Evolutionary conservation across 1,140 invertebrate species (phyloP).

Genomic region (Coelopa frigida): DNA sequence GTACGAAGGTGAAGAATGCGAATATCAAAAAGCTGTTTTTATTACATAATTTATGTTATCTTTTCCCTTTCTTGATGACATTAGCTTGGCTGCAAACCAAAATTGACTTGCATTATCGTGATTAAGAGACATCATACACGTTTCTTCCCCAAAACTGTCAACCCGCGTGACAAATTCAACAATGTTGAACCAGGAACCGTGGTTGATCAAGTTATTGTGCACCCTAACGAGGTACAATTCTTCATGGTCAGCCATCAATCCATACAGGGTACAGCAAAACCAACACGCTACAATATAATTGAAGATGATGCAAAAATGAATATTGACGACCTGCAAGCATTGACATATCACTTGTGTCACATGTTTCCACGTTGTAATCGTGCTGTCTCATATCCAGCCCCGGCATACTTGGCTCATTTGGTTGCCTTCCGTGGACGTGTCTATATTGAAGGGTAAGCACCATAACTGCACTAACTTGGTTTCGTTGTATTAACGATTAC

Average conservation of each 20-base stretch:
- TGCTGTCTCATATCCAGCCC: slow-evolving; percentile 85
- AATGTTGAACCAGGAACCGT: slow-evolving; percentile 73
- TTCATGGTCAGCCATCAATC: slow-evolving; percentile 69
- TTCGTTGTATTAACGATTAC: neutral
- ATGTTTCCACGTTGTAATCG: slow-evolving; percentile 80
- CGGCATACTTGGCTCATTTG: slow-evolving; percentile 90
- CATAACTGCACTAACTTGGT: neutral
- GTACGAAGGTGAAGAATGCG: slow-evolving; percentile 17
- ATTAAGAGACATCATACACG: slow-evolving; percentile 87
- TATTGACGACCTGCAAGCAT: slow-evolving; percentile 70
- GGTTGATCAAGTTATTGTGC: slow-evolving; percentile 75
- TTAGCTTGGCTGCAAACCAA: slow-evolving; percentile 42
- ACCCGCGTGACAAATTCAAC: slow-evolving; percentile 47
- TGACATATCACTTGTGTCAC: slow-evolving; percentile 84
- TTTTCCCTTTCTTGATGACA: neutral
- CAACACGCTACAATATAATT: slow-evolving; percentile 80
- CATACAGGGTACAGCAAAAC: slow-evolving; percentile 76
- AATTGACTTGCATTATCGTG: slow-evolving; percentile 77
- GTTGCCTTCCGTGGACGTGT: slow-evolving; percentile 71
- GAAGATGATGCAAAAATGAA: slow-evolving; percentile 70
- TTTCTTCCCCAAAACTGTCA: slow-evolving; percentile 54
- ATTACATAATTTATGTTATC: neutral
- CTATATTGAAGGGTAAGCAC: slow-evolving; percentile 48
- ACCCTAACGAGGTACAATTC: slow-evolving; percentile 77
- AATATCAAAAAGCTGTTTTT: slow-evolving; percentile 1